phyloP scores from a whole-genome alignment of 1,140 invertebrate genomes.

The Littorina saxatilis region DNA sequence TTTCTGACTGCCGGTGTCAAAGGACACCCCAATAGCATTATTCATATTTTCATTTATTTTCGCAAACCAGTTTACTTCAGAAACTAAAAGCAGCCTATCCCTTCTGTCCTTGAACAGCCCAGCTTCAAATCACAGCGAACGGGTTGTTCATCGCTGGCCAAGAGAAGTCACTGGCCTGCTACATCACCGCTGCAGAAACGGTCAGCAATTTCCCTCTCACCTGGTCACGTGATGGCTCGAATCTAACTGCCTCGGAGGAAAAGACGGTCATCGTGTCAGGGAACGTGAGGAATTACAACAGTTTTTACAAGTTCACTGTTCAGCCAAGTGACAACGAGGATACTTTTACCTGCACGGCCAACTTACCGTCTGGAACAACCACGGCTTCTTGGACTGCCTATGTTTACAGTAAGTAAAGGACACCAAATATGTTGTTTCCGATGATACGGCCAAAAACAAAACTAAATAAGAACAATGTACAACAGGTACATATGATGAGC shows the following conservation, averaged over 20 bases:
- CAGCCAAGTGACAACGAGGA: background rate
- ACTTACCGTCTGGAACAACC: background rate
- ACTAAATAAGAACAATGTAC: too few species aligned
- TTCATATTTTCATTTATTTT: too few species aligned
- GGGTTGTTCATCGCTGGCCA: constrained; percentile 1
- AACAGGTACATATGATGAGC: too few species aligned
- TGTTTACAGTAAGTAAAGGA: constrained; percentile 1
- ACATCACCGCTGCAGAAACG: constrained; percentile 6
- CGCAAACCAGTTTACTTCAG: too few species aligned
- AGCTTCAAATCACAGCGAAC: background rate
- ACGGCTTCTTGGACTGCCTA: background rate
- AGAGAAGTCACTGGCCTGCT: constrained; percentile 4
- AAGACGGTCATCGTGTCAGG: background rate
- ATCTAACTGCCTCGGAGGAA: background rate
- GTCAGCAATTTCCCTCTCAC: background rate
- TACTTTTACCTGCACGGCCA: background rate
- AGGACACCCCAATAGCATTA: too few species aligned
- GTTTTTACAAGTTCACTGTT: background rate
- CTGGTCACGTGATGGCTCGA: background rate
- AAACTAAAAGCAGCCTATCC: too few species aligned
- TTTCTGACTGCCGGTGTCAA: too few species aligned
- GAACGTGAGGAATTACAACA: background rate
- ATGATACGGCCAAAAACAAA: too few species aligned
- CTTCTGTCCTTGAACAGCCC: too few species aligned
- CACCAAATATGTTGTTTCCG: too few species aligned